Evolutionary conservation across 2,113 vertebrate genomes (phyloP).

Genomic region (Ciconia stormi): DNA sequence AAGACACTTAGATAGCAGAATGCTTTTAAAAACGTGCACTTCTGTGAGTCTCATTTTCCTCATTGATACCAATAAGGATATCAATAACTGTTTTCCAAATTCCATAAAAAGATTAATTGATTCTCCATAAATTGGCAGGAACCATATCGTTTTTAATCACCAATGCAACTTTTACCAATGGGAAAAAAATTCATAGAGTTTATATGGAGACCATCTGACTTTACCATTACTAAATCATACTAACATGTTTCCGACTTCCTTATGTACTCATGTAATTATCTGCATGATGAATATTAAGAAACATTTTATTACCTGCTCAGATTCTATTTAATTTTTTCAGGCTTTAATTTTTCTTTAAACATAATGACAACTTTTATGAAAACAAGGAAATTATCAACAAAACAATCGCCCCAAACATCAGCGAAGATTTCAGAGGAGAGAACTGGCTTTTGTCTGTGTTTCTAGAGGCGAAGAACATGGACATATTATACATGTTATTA

Average conservation of each 20-base stretch:
- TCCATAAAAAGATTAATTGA: not conserved
- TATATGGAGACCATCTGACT: not conserved
- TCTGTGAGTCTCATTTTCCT: not conserved
- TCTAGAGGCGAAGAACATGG: not conserved
- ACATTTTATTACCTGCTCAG: not conserved
- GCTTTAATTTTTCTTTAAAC: constrained; percentile 12
- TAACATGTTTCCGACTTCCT: not conserved
- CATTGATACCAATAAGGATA: not conserved
- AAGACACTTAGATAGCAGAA: not conserved
- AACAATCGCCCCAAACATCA: not conserved
- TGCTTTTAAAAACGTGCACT: not conserved
- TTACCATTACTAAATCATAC: not conserved
- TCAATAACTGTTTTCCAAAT: not conserved
- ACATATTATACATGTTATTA: not conserved
- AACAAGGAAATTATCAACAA: not conserved
- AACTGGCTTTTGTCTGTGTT: not conserved
- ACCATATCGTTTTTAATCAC: not conserved
- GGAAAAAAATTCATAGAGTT: not conserved
- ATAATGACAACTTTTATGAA: not conserved
- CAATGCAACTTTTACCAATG: not conserved
- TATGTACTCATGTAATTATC: not conserved
- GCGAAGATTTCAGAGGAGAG: not conserved
- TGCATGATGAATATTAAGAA: not conserved
- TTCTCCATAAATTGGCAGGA: not conserved
- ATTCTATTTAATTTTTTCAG: not conserved